These are phyloP conservation scores for Nymphalis c-album DNA, from an alignment of 2,888 invertebrate genomes.

Conservation along the genomic window DNA sequence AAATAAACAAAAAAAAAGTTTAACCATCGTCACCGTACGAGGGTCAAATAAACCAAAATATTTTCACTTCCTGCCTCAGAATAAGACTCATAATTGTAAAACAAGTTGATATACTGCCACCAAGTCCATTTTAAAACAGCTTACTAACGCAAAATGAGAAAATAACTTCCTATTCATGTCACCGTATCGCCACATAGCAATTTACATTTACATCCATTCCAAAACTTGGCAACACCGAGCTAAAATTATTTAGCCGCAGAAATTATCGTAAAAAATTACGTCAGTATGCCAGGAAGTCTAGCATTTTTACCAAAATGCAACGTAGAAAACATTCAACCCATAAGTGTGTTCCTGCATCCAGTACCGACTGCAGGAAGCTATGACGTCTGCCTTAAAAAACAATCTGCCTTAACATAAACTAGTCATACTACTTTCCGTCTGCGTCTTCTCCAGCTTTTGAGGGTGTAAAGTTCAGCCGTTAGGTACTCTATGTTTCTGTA, in stretches of 20 bases:
- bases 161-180: slow-evolving; percentile 26
- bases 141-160: slow-evolving; percentile 12
- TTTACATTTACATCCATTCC: slow-evolving; percentile 27
- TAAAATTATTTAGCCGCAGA: slow-evolving; percentile 22
- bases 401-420: no score
- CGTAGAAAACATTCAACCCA: not conserved
- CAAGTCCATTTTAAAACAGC: slow-evolving; percentile 22
- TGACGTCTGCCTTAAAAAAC: not conserved
- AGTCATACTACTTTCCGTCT: no score
- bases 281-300: slow-evolving; percentile 7
- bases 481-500: no score
- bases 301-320: not conserved
- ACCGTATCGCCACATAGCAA: slow-evolving; percentile 17
- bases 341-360: not conserved
- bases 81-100: slow-evolving; percentile 13
- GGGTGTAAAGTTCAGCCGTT: no score
- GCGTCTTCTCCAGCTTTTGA: no score
- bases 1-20: no score
- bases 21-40: no score
- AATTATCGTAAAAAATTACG: slow-evolving; percentile 20
- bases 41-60: no score
- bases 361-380: not conserved
- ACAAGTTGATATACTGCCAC: slow-evolving; percentile 1
- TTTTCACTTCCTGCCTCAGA: not conserved
- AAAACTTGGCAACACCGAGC: slow-evolving; percentile 26